phyloP scores from a whole-genome alignment of 2,888 invertebrate species.

The Apamea epomidion region DNA sequence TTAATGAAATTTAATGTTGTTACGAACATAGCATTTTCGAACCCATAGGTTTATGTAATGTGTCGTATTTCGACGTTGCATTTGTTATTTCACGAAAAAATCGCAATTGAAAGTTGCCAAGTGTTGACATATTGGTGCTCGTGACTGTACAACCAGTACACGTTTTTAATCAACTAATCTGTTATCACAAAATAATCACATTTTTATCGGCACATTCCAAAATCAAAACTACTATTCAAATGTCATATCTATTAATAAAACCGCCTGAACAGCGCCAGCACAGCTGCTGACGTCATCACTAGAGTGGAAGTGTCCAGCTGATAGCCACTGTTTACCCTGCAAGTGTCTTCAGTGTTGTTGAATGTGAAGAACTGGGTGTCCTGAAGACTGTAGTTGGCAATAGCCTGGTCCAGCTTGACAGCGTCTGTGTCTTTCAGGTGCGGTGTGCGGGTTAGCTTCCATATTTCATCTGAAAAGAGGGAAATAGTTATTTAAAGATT shows the following conservation, averaged over 20 bases:
- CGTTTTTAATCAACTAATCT: neutral
- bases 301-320: constrained; percentile 76
- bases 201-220: constrained; percentile 26
- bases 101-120: too few species aligned
- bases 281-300: constrained; percentile 79
- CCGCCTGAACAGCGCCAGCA: constrained; percentile 78
- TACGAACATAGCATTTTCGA: too few species aligned
- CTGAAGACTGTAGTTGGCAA: constrained; percentile 79
- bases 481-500: neutral
- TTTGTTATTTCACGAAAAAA: too few species aligned
- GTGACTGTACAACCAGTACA: constrained; percentile 6
- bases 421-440: constrained; percentile 83
- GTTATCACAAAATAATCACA: constrained; percentile 28
- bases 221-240: constrained; percentile 12
- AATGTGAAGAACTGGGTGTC: constrained; percentile 78
- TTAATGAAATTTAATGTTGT: too few species aligned
- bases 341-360: constrained; percentile 84
- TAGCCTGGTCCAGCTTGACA: constrained; percentile 78
- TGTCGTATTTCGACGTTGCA: too few species aligned
- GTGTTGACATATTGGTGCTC: too few species aligned
- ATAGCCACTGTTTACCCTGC: constrained; percentile 77
- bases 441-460: constrained; percentile 83
- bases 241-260: constrained; percentile 70
- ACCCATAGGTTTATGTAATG: too few species aligned
- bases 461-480: constrained; percentile 82